phyloP scores from a whole-genome alignment of 2,888 invertebrate genomes.

The Blastobasis adustella region DNA sequence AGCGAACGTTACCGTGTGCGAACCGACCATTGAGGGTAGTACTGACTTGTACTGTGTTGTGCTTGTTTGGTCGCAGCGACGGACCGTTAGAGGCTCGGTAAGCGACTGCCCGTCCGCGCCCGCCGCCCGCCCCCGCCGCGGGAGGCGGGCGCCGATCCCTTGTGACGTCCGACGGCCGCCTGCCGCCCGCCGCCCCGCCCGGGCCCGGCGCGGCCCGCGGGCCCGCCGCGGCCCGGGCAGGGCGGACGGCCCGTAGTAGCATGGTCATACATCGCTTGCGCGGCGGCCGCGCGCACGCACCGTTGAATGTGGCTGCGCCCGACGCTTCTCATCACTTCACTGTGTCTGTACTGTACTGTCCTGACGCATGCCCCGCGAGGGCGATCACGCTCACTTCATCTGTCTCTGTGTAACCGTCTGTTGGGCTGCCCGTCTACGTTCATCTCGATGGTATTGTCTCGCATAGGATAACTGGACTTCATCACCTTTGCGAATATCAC shows the following conservation, averaged over 20 bases:
- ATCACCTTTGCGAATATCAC: conserved; percentile 66
- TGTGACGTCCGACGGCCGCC: conserved; percentile 70
- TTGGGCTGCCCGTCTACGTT: conserved; percentile 65
- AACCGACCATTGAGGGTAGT: conserved; percentile 52
- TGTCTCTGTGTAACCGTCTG: conserved; percentile 69
- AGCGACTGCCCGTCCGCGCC: conserved; percentile 58
- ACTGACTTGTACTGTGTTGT: conserved; percentile 71
- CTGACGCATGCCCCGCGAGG: conserved; percentile 73
- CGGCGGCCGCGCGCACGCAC: conserved; percentile 71
- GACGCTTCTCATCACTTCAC: conserved; percentile 74
- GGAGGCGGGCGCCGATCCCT: conserved; percentile 61
- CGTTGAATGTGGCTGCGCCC: conserved; percentile 74
- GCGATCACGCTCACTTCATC: conserved; percentile 74
- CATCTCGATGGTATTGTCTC: conserved; percentile 67
- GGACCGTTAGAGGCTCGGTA: conserved; percentile 73
- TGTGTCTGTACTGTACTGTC: conserved; percentile 72
- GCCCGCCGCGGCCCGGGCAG: conserved; percentile 24
- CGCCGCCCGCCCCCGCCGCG: conserved; percentile 55
- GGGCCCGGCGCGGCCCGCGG: conserved; percentile 13
- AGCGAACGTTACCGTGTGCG: conserved; percentile 41
- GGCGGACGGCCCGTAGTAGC: conserved; percentile 61
- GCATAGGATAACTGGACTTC: conserved; percentile 61
- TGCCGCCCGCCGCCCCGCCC: conserved; percentile 26
- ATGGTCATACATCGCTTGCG: conserved; percentile 72
- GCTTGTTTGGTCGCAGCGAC: conserved; percentile 74